These are phyloP conservation scores for Cirrhinus molitorella DNA, from an alignment of 2,797 vertebrate species.

Conservation along the genomic window DNA sequence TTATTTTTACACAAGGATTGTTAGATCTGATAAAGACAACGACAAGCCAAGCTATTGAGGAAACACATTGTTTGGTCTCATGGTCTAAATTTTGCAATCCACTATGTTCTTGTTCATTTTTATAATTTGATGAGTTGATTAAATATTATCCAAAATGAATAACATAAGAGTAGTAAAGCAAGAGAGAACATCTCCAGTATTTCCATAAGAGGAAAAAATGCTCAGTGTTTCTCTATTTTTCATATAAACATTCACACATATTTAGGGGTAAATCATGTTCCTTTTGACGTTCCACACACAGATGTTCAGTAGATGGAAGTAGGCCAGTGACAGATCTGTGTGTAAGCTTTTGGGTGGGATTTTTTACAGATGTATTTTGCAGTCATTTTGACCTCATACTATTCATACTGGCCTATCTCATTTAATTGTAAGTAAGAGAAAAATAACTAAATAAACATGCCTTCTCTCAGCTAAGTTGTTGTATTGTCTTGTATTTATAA, in stretches of 20 bases:
- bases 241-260: neutral
- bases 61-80: neutral
- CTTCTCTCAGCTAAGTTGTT: neutral
- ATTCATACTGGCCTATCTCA: neutral
- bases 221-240: neutral
- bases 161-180: neutral
- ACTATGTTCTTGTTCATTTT: neutral
- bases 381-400: neutral
- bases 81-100: neutral
- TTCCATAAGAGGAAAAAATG: neutral
- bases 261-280: neutral
- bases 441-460: neutral
- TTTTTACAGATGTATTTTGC: slow-evolving; percentile 3
- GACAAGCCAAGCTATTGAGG: neutral
- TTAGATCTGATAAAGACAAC: no score
- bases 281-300: slow-evolving; percentile 33
- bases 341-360: slow-evolving; percentile 14
- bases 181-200: neutral
- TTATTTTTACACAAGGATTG: no score
- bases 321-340: slow-evolving; percentile 35
- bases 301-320: slow-evolving; percentile 44
- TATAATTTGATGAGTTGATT: neutral
- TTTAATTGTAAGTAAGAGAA: neutral
- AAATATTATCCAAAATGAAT: neutral
- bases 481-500: neutral